phyloP scores from a whole-genome alignment of 2,888 invertebrate species.

The Coleophora deauratella region DNA sequence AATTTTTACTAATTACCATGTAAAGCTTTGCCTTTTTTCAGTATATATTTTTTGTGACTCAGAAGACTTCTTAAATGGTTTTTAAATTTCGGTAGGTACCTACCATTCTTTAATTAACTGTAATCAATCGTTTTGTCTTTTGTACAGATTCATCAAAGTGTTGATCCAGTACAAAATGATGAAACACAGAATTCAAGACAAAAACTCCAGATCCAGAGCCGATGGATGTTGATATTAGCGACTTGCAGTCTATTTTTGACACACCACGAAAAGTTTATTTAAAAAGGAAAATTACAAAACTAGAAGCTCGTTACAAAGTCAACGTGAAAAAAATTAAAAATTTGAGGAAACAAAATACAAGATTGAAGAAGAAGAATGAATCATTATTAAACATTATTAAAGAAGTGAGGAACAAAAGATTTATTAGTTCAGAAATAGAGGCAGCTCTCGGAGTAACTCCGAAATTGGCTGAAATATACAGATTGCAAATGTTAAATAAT shows the following conservation, averaged over 20 bases:
- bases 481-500: slow-evolving; percentile 5
- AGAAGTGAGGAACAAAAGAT: slow-evolving; percentile 8
- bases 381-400: slow-evolving; percentile 8
- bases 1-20: too few species aligned
- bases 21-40: too few species aligned
- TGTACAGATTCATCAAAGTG: background rate
- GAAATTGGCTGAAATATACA: slow-evolving; percentile 10
- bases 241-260: background rate
- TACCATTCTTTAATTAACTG: too few species aligned
- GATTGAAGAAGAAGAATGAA: slow-evolving; percentile 8
- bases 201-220: background rate
- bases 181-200: background rate
- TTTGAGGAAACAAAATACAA: background rate
- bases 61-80: too few species aligned
- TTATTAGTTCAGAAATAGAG: slow-evolving; percentile 6
- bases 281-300: background rate
- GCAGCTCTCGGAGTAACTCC: slow-evolving; percentile 6
- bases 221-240: background rate
- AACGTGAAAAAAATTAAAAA: background rate
- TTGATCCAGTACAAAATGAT: background rate
- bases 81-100: too few species aligned
- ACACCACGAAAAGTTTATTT: slow-evolving; percentile 2
- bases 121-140: background rate
- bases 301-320: background rate
- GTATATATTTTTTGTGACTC: too few species aligned